phyloP scores from a whole-genome alignment of 2,888 invertebrate species.

The Patella ulyssiponensis region DNA sequence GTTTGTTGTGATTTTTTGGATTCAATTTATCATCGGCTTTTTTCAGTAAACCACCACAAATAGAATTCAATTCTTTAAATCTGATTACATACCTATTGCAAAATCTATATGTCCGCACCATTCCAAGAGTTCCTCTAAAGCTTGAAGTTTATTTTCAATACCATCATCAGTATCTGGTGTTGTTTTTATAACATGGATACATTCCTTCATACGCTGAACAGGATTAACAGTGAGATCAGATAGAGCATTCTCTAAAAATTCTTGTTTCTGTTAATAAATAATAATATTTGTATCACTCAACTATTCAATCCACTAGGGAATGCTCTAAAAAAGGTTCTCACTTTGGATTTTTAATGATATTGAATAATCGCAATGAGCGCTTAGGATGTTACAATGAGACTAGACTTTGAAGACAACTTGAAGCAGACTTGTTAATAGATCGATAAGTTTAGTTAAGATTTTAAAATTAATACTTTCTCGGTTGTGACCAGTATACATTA shows the following conservation, averaged over 20 bases:
- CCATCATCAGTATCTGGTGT: slow-evolving; percentile 74
- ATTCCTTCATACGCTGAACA: slow-evolving; percentile 78
- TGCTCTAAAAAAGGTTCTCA: no score
- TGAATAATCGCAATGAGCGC: no score
- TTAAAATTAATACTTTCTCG: no score
- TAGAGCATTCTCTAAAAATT: slow-evolving; percentile 82
- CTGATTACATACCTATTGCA: slow-evolving; percentile 79
- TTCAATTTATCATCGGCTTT: not conserved
- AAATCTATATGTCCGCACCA: slow-evolving; percentile 84
- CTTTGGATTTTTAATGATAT: no score
- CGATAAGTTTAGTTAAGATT: no score
- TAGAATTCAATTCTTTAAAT: not conserved
- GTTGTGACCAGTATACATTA: no score
- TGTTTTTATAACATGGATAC: slow-evolving; percentile 77
- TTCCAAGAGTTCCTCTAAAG: slow-evolving; percentile 81
- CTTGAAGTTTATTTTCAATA: slow-evolving; percentile 77
- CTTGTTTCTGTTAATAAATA: slow-evolving; percentile 76
- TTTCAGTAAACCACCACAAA: not conserved
- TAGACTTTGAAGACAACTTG: no score
- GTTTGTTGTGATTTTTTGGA: no score
- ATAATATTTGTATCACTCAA: no score
- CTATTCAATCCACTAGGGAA: no score
- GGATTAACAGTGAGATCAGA: slow-evolving; percentile 81
- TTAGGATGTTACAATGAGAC: no score
- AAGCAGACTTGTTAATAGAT: no score